Evolutionary conservation across 2,888 invertebrate genomes (phyloP), one percentile per base, ranked within the genome.

Genomic region (Sycophila texana): DNA sequence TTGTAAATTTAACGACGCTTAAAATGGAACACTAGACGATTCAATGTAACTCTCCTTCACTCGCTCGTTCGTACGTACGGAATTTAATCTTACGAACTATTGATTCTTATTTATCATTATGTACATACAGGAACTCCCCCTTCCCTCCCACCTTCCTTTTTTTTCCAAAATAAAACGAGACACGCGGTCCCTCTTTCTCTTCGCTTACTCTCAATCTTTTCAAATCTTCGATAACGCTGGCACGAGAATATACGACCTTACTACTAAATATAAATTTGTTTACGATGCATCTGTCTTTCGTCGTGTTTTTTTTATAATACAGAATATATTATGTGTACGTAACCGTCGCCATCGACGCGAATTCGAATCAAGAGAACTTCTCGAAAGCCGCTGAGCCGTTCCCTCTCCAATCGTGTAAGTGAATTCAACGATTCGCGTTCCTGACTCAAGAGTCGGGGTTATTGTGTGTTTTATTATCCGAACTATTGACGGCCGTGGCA

Each of bases 381-480:
- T 65, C 74, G n/a, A 77, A 22, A 39, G 7, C 39, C 80, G 80
- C 77, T 81, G 74, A 74, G 77, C 77, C 16, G 26, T 5, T 61
- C 61, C 22, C 68, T 67, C 39, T 55, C n/a, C 30, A 20, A 55
- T 26, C 53, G 58, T 55, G 26, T 60, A 39, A 10, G 18, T 39
- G 63, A 63, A 60, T 66, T 75, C 72, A 74, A 77, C 77, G 66
- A 53, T 68, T 76, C n/a, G 67, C 68, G 39, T 65, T 57, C 39
- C 16, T 16, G n/a, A 71, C 66, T 86, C 83, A 85, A 71, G 85
- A 86, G 30, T 76, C 75, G 68, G 82, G 79, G 77, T 84, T 83
- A 66, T 82, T 83, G 49, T 83, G 30, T 18, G 39, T 85, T 76
- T 87, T 88, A 18, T 87, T 88, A 71, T 83, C 77, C 18, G 83